Evolutionary conservation across 2,888 invertebrate species (phyloP), one percentile per base, ranked within the genome.

Genomic region (Chirona hameri): DNA sequence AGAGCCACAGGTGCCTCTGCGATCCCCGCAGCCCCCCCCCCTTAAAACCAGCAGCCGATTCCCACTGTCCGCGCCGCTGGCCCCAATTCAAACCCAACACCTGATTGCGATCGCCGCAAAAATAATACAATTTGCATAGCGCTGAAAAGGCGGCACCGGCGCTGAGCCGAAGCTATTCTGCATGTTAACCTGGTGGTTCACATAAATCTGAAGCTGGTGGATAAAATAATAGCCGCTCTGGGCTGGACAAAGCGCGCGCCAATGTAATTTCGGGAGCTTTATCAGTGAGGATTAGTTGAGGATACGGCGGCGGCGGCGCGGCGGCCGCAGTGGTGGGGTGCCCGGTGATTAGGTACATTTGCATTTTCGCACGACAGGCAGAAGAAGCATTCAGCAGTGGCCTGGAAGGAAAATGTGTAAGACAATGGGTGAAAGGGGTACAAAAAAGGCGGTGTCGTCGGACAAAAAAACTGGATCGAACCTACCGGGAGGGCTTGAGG

Each of bases 71-170:
- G 39, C 76, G 12, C 24, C 24, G 31, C 29, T 9, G 18, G 76
- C 7, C 4, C 39, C 76, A 9, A 39, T 39, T 39, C 76, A 76
- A 69, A 69, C 69, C 15, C 27, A 14, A 14, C 69, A 76, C 76
- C 76, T 46, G 76, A 76, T 76, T 76, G 76, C 39, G 39, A 76
- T 76, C 76, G 46, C 76, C 76, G 39, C 79, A 80, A 80, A 80
- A 80, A 80, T 80, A 80, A 80, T 80, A 80, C 52, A 21, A 80
- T 80, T 80, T 80, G 79, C 79, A 80, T 80, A 48, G 39, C 7
- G 15, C n/a, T 80, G 48, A 80, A 80, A 7, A 12, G 79, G 1
- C 10, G 18, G 79, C 46, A 1, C 5, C 29, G 79, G 39, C 18
- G 24, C 76, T 24, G 18, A 21, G 39, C 39, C 31, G 65, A 12